Evolutionary conservation across 2,888 invertebrate genomes (phyloP).

Genomic region (Trachelus tabidus): DNA sequence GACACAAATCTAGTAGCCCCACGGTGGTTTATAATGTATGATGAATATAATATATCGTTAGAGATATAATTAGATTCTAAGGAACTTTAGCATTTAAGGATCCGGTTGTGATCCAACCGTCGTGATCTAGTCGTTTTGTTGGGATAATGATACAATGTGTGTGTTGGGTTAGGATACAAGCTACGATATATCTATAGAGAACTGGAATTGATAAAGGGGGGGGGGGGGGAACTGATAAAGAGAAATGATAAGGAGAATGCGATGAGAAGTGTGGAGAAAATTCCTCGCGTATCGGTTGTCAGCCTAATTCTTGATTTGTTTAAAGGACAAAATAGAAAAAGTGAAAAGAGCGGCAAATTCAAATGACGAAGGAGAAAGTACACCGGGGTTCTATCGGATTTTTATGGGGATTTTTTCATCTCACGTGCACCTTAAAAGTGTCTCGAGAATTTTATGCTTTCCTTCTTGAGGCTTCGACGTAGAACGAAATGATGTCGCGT

Average conservation of each 20-base stretch:
- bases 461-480: background rate
- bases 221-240: no score
- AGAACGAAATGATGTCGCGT: background rate
- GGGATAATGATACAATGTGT: conserved; percentile 39
- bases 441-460: background rate
- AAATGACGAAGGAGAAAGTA: background rate
- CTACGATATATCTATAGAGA: background rate
- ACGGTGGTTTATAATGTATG: conserved; percentile 41
- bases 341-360: background rate
- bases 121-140: conserved; percentile 62
- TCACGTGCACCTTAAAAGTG: background rate
- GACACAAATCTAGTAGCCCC: background rate
- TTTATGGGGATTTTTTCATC: conserved; percentile 11
- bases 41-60: conserved; percentile 46
- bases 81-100: conserved; percentile 53
- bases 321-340: background rate
- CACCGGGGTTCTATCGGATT: conserved; percentile 18
- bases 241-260: conserved; percentile 1
- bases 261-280: background rate
- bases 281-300: background rate
- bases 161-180: background rate
- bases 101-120: conserved; percentile 56
- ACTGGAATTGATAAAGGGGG: background rate
- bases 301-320: background rate
- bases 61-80: conserved; percentile 37